Percentiles rank a stretch among this genome's conserved stretches.
Conservation (phyloP, 2,113 vertebrate species). For the Thryonomys swinderianus region DNA sequence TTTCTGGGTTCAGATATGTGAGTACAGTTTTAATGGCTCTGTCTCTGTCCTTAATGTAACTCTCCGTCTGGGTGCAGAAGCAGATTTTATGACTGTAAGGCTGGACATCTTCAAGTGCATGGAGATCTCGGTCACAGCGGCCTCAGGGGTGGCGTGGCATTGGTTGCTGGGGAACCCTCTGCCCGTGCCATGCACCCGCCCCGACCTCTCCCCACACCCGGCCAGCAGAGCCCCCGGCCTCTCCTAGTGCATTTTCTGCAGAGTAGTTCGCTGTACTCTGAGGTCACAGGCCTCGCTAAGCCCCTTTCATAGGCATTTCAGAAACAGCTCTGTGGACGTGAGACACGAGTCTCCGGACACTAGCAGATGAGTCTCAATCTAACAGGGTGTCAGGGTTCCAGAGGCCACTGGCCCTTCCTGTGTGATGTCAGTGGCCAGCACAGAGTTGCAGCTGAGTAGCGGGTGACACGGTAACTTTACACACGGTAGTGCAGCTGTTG, state of each 20-base stretch:
- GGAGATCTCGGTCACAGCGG: not conserved
- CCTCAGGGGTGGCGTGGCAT: fast-evolving
- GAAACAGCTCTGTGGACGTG: conserved; percentile 23
- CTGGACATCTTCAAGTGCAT: fast-evolving
- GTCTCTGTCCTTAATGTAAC: not conserved
- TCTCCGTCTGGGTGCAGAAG: not conserved
- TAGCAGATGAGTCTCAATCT: conserved; percentile 49
- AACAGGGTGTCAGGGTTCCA: not conserved
- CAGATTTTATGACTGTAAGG: fast-evolving
- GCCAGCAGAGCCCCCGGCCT: not conserved
- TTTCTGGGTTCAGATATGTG: not conserved
- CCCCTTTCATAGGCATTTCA: not conserved
- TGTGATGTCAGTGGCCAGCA: not conserved
- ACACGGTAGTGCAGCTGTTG: not conserved
- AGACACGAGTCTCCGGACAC: not conserved
- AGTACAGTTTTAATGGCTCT: not conserved
- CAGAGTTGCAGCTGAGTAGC: not conserved
- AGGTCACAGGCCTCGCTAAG: not conserved
- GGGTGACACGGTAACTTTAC: not conserved
- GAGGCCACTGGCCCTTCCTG: not conserved
- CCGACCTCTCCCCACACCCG: not conserved
- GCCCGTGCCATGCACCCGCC: not conserved
- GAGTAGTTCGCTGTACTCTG: not conserved
- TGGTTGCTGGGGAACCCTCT: fast-evolving
- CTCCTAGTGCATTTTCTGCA: not conserved